Conservation (phyloP, 2,113 vertebrate genomes). For the Dasyornis broadbenti region DNA sequence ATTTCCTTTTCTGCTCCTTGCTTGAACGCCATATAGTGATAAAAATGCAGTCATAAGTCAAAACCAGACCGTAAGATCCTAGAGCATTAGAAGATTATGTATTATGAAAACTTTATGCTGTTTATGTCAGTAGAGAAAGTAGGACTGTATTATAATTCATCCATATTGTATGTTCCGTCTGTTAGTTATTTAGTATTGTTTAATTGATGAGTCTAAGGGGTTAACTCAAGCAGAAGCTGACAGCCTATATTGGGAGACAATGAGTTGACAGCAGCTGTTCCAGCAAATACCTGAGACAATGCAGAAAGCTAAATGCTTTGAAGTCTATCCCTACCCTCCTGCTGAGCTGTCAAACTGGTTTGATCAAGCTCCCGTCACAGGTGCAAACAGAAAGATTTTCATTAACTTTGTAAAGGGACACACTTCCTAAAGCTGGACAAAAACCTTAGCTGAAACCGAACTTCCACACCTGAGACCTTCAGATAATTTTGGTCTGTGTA, state of each 20-base stretch:
- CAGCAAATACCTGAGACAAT: conserved; percentile 31
- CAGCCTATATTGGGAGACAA: background rate
- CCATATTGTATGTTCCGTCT: background rate
- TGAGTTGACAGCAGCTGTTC: conserved; percentile 39
- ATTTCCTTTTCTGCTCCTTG: background rate
- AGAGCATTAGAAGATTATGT: background rate
- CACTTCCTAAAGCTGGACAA: background rate
- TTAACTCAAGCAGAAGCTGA: conserved; percentile 33
- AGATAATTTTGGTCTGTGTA: background rate
- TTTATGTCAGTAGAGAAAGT: background rate
- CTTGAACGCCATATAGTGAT: background rate
- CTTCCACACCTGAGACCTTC: background rate
- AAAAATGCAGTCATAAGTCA: background rate
- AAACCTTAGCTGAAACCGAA: background rate
- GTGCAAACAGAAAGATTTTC: conserved; percentile 20
- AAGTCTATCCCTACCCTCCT: conserved; percentile 32
- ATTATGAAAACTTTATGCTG: conserved; percentile 10
- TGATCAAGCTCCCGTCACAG: conserved; percentile 35
- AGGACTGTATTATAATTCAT: background rate
- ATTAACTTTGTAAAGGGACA: background rate
- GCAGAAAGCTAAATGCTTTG: conserved; percentile 29
- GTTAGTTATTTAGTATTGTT: conserved; percentile 1
- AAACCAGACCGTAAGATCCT: background rate
- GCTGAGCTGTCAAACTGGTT: conserved; percentile 41
- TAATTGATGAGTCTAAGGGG: conserved; percentile 35